Base-by-base conservation (phyloP, 2,888 invertebrate species). In the Drosophila macrospina region DNA sequence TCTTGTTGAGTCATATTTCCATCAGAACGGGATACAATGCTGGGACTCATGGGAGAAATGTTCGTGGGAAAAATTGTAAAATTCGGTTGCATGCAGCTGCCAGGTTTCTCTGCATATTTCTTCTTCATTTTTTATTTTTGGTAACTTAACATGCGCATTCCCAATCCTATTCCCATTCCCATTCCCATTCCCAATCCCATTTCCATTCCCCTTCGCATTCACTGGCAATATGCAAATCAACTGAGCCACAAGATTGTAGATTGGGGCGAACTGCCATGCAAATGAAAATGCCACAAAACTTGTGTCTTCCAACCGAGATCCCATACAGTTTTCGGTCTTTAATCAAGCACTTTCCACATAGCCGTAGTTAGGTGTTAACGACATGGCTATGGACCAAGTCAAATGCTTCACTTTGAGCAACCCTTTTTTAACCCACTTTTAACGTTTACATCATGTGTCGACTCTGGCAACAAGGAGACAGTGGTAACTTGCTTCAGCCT, bases 1-100 rank as follows among this genome's bases (percentile, higher is more conserved):
- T 72, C 81, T 72, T 52, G 67, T 68, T 70, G 48, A 74, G 74
- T 84, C 72, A 84, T 86, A 86, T 74, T 79, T 80, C 61, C 83
- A 66, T 67, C 64, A 60, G 62, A 64, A 24, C 41, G 55, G 41
- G 55, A 41, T 15, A 45, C 10, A 24, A 16, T 7, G 69, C 36
- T 15, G 74, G 68, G 70, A 51, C 24, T 52, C 45, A 36, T 54
- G 57, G 32, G 70, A 52, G 13, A 41, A 50, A 48, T 41, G 42
- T 28, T 30, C 8, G 20, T 41, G 55, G n/a, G 45, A 61, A 50
- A 69, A 81, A 77, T 74, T 63, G 71, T 75, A 61, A 71, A 68
- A 42, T 45, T 82, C 64, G 56, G 41, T 61, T 52, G 36, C 41
- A 56, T 70, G 67, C 78, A 83, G 78, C 80, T 80, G 77, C 78